Percentiles rank a stretch among this genome's conserved stretches.
Conservation (phyloP, 2,113 vertebrate genomes). For the Rhineura floridana region DNA sequence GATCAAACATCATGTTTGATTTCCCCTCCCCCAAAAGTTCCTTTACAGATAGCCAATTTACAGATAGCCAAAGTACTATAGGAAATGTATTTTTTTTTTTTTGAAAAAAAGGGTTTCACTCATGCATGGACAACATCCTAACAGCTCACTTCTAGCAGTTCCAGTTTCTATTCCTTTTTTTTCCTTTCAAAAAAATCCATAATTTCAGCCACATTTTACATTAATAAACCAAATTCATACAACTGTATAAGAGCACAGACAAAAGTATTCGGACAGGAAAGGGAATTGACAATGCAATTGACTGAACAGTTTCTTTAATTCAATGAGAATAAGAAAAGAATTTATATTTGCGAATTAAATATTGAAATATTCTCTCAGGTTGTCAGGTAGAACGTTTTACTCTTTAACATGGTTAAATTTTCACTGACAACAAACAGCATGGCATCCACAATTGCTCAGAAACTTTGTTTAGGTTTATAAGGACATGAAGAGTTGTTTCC, state of each 20-base stretch:
- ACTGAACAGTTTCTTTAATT: conserved; percentile 45
- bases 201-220: neutral
- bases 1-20: neutral
- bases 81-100: neutral
- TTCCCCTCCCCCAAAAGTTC: neutral
- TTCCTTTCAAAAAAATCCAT: neutral
- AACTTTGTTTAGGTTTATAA: conserved; percentile 1
- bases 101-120: neutral
- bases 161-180: neutral
- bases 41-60: conserved; percentile 1
- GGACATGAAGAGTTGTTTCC: neutral
- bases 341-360: conserved; percentile 57
- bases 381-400: neutral
- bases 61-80: neutral
- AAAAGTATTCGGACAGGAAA: neutral
- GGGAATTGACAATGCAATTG: conserved; percentile 26
- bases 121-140: neutral
- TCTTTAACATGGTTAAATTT: conserved; percentile 10
- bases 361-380: conserved; percentile 61
- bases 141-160: neutral
- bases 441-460: neutral
- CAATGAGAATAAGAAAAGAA: conserved; percentile 37
- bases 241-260: neutral
- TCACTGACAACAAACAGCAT: neutral
- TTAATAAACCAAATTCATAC: neutral